These are phyloP conservation scores for Oligia fasciuncula DNA, from an alignment of 2,888 invertebrate genomes.

Conservation along the genomic window DNA sequence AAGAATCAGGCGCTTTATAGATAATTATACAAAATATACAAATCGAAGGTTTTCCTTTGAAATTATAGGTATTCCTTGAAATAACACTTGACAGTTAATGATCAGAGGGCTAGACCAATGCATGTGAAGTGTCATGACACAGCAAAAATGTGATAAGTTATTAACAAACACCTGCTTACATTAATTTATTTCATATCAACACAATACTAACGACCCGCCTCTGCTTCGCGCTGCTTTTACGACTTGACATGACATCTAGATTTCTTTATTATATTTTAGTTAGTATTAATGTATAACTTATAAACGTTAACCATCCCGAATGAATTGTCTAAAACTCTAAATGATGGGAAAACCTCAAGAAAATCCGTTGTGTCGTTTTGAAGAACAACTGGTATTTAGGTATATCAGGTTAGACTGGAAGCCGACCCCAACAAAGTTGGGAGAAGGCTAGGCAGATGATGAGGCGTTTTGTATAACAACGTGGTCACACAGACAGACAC, in stretches of 20 bases:
- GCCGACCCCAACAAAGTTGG: not conserved
- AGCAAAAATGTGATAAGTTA: constrained; percentile 32
- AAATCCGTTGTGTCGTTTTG: not conserved
- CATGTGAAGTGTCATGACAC: constrained; percentile 32
- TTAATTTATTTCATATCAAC: constrained; percentile 14
- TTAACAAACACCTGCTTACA: constrained; percentile 22
- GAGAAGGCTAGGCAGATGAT: not conserved
- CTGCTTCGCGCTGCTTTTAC: not conserved
- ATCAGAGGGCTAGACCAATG: constrained; percentile 11
- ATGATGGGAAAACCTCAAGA: not conserved
- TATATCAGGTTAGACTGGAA: not conserved
- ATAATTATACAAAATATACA: not conserved
- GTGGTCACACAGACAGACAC: not conserved
- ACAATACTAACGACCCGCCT: not conserved
- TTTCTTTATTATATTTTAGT: not conserved
- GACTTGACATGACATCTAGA: not conserved
- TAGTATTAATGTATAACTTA: no score
- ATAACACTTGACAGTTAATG: not conserved
- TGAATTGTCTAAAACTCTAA: not conserved
- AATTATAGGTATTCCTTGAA: constrained; percentile 16
- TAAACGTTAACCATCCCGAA: not conserved
- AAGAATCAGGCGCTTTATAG: constrained; percentile 1
- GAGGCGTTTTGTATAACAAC: not conserved
- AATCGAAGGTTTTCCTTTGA: constrained; percentile 27
- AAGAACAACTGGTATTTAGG: not conserved